Evolutionary conservation across 2,888 invertebrate species (phyloP), one percentile per base, ranked within the genome.

Genomic region (Hofmannophila pseudospretella): DNA sequence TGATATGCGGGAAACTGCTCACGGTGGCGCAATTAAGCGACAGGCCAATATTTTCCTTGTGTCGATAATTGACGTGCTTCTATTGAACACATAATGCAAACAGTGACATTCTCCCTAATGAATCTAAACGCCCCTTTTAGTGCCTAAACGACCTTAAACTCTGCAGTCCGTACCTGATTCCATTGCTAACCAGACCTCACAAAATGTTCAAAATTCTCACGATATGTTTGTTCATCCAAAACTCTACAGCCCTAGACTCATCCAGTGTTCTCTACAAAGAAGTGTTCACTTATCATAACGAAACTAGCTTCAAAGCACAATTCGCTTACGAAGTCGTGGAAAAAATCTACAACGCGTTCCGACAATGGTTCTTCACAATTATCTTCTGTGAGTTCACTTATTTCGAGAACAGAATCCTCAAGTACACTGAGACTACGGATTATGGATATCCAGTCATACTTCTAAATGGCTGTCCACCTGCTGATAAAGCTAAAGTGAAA

Each of bases 321-420:
- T 77, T 67, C 39, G 85, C 86, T 0, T 61, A 47, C 16, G 57
- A 76, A 51, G 77, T 82, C 0, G 85, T 84, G 20, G 47, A 67
- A 2, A 75, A 76, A 64, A 76, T 85, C 39, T 79, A 74, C 47
- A 70, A 70, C 38, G 71, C 78, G 0, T 84, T 84, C 55, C 59
- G 58, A 1, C 82, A 81, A 45, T 82, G 84, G 82, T 85, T 70
- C 42, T 85, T 79, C 41, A 86, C 86, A 0, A 55, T 85, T 23
- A 80, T 80, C 2, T 82, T 81, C 42, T 85, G 85, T 43, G 78
- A 86, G 11, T 85, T 84, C 45, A 81, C 84, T 4, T 82, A 82
- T 44, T 82, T 85, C 35, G 86, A 86, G 38, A 86, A 82, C 45
- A 69, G 76, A 45, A 76, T 86, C 20, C 53, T 86, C 5, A 80